Base-by-base conservation (phyloP, 2,797 vertebrate species). In the Enteromius trimaculatus region DNA sequence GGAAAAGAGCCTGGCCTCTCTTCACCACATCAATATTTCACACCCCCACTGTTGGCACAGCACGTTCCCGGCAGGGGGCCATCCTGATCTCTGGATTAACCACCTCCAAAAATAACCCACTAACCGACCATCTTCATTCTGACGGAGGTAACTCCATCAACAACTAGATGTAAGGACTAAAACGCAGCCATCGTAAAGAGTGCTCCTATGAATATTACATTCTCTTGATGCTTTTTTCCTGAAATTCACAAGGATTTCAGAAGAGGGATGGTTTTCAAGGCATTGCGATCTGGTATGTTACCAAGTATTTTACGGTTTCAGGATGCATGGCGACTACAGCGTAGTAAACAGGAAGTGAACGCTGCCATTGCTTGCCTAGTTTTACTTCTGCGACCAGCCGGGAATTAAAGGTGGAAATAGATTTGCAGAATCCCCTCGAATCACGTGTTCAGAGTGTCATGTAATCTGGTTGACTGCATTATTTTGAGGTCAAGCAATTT, bases 1-100 rank as follows among this genome's bases (percentile, higher is more conserved):
- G 81, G 83, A 87, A 83, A 72, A 75, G 39, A 26, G 71, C 66
- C 81, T 64, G 44, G 85, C 79, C 80, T 80, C 83, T 85, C 75
- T 80, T 70, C 80, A 79, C 78, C 86, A 84, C 87, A 89, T 89
- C 81, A 89, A 89, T 89, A 88, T 89, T 89, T 89, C 68, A 89
- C 75, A 85, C 79, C 76, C 86, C 82, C 86, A 82, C 85, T 86
- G 85, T 82, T 84, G 82, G 84, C 85, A 74, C 85, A 79, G 82
- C 60, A 76, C 75, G 77, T 83, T 86, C 85, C 53, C 81, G n/a
- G 66, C 72, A 78, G 81, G 85, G 83, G 76, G 78, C 37, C 85
- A 78, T 88, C 83, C 79, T 86, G 81, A 82, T 89, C 83, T 74
- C 60, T 81, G 84, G 81, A 89, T 88, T 86, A 89, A 85, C 83